phyloP scores from a whole-genome alignment of 35 echinoderm and acorn worm species.

The Anneissia japonica region DNA sequence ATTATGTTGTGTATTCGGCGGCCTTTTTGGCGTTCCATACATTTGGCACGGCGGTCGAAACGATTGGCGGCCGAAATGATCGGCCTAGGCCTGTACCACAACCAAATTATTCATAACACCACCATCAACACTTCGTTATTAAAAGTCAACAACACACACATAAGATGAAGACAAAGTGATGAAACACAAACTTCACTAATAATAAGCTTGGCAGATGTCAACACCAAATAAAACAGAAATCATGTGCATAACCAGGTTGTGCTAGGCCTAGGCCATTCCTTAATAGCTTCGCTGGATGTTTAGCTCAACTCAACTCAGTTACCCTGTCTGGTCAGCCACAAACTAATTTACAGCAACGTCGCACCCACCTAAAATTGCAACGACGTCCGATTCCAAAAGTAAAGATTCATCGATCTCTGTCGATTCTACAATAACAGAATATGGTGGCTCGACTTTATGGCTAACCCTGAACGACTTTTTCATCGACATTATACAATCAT shows the following conservation, averaged over 20 bases:
- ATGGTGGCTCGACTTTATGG: constrained; percentile 70
- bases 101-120: no score
- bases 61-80: no score
- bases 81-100: no score
- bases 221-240: background rate
- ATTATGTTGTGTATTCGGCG: no score
- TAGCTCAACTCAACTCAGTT: background rate
- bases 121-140: no score
- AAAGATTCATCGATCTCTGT: constrained; percentile 64
- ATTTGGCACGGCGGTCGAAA: no score
- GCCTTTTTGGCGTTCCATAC: no score
- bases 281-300: background rate
- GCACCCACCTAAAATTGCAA: constrained; percentile 64
- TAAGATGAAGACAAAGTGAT: background rate
- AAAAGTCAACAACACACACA: no score
- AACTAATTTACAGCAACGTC: background rate
- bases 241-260: background rate
- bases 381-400: constrained; percentile 75
- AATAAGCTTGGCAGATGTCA: background rate
- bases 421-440: constrained; percentile 78
- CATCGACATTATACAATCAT: background rate
- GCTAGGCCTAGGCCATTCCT: background rate
- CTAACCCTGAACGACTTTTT: constrained; percentile 69
- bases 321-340: no score
- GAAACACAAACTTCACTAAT: background rate